phyloP scores from a whole-genome alignment of 2,888 invertebrate genomes.

The Polyploca ridens region DNA sequence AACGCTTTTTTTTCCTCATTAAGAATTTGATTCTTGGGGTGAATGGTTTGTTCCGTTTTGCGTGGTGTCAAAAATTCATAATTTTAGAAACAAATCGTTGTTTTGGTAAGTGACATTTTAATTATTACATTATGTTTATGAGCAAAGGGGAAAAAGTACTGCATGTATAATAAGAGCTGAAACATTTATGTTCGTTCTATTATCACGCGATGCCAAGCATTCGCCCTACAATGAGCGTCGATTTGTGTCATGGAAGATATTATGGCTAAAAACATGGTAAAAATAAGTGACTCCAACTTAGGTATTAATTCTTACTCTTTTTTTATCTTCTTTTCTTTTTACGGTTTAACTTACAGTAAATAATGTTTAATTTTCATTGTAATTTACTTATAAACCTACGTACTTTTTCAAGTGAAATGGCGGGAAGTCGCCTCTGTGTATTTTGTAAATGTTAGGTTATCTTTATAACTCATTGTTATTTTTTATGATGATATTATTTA shows the following conservation, averaged over 20 bases:
- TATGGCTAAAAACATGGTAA: no score
- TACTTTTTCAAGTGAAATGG: background rate
- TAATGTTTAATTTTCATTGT: background rate
- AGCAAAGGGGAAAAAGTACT: background rate
- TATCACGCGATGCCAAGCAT: slow-evolving; percentile 31
- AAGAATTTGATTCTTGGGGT: slow-evolving; percentile 68
- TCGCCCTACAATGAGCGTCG: slow-evolving; percentile 44
- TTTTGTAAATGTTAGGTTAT: slow-evolving; percentile 1
- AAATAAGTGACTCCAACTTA: background rate
- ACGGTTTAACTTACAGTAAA: background rate
- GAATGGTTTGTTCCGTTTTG: slow-evolving; percentile 76
- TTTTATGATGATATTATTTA: no score
- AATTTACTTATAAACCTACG: background rate
- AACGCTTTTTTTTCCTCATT: slow-evolving; percentile 71
- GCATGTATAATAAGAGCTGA: slow-evolving; percentile 14
- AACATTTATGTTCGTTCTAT: slow-evolving; percentile 7
- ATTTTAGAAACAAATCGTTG: slow-evolving; percentile 64
- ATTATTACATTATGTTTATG: background rate
- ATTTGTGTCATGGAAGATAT: slow-evolving; percentile 33
- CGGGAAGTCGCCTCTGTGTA: background rate
- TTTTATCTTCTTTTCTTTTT: background rate
- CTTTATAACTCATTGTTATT: background rate
- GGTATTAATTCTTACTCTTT: background rate
- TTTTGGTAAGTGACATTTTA: slow-evolving; percentile 71
- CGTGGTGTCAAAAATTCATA: slow-evolving; percentile 60